A percentile compares a stretch with the other conserved stretches of the same genome.
Evolutionary conservation across 2,797 vertebrate species (phyloP).

Genomic region (Chaunax sp.): DNA sequence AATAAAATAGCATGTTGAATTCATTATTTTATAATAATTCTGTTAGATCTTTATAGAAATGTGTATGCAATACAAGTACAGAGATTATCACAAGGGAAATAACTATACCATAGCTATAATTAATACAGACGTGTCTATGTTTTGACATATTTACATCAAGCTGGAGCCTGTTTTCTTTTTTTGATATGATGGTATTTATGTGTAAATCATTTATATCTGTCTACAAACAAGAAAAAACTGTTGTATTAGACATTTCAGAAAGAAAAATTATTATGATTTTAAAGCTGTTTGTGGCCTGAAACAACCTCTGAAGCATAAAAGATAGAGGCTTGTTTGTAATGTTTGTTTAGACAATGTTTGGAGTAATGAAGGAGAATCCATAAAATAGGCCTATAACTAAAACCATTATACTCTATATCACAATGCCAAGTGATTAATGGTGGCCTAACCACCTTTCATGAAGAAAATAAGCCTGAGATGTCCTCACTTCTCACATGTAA

Average conservation of each 20-base stretch:
- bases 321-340: not conserved
- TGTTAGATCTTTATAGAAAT: not conserved
- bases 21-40: not conserved
- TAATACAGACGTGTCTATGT: too few species aligned
- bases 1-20: not conserved
- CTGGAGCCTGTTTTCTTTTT: not conserved
- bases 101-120: too few species aligned
- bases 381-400: too few species aligned
- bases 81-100: not conserved
- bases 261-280: not conserved
- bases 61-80: not conserved
- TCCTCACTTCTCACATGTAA: not conserved
- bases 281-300: not conserved
- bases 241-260: not conserved
- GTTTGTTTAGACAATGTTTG: not conserved
- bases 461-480: not conserved
- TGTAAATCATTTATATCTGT: not conserved
- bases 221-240: not conserved
- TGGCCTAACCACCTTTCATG: not conserved
- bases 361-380: not conserved
- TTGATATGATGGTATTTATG: not conserved
- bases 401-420: not conserved
- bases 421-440: not conserved
- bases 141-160: not conserved
- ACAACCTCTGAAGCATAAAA: not conserved